phyloP scores from a whole-genome alignment of 1,140 invertebrate species.

The Neodiprion lecontei region DNA sequence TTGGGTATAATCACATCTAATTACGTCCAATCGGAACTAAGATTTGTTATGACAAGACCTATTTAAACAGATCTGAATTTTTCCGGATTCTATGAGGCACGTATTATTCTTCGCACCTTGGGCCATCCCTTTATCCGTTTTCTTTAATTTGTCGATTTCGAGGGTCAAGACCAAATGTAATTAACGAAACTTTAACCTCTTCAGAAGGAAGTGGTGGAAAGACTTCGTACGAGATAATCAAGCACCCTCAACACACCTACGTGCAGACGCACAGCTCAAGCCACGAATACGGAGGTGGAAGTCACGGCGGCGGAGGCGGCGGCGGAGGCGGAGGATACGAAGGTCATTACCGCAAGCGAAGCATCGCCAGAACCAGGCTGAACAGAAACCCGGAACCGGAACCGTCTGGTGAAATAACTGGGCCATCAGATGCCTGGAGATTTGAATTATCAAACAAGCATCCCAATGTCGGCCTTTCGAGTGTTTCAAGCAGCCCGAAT shows the following conservation, averaged over 20 bases:
- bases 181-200: neutral
- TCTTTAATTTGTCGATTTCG: no score
- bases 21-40: no score
- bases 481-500: neutral
- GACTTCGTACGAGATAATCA: conserved; percentile 84
- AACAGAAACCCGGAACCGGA: conserved; percentile 20
- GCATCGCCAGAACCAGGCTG: conserved; percentile 38
- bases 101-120: no score
- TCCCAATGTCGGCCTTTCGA: neutral
- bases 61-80: no score
- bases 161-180: no score
- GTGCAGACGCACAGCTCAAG: conserved; percentile 79
- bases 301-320: conserved; percentile 63
- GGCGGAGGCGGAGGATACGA: conserved; percentile 67
- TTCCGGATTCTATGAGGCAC: no score
- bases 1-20: no score
- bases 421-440: neutral
- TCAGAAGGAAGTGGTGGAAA: conserved; percentile 71
- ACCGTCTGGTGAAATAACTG: neutral
- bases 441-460: neutral
- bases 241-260: conserved; percentile 81
- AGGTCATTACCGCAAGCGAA: conserved; percentile 47
- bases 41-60: no score
- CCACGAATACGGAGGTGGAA: conserved; percentile 71
- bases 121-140: no score